phyloP scores from a whole-genome alignment of 2,113 vertebrate genomes.

The Seriola quinqueradiata region DNA sequence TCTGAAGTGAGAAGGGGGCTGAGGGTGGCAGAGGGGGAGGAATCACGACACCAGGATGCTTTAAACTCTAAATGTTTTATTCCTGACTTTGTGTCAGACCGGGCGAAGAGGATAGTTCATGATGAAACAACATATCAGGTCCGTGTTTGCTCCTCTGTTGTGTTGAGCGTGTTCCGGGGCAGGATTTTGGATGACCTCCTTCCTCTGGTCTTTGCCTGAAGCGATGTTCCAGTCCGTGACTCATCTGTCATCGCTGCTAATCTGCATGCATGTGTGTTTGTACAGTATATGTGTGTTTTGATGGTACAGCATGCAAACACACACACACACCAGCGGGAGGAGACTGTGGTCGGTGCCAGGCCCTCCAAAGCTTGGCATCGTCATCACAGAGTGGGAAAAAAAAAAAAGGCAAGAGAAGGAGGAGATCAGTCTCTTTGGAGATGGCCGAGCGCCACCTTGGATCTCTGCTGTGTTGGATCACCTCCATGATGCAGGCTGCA shows the following conservation, averaged over 20 bases:
- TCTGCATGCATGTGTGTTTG: constrained; percentile 51
- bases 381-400: constrained; percentile 18
- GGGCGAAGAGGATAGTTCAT: background rate
- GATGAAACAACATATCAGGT: background rate
- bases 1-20: background rate
- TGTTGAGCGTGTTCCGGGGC: constrained; percentile 10
- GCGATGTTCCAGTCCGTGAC: constrained; percentile 55
- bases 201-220: constrained; percentile 63
- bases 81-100: background rate
- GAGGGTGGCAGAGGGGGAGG: background rate
- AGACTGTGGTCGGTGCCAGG: constrained; percentile 49
- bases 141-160: constrained; percentile 13
- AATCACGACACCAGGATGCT: background rate
- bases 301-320: constrained; percentile 30
- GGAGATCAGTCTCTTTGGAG: constrained; percentile 54
- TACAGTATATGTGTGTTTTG: constrained; percentile 53
- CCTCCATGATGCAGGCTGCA: constrained; percentile 47
- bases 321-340: constrained; percentile 43
- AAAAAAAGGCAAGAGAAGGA: constrained; percentile 42
- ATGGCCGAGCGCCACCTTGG: constrained; percentile 65
- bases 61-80: background rate
- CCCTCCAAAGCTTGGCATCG: constrained; percentile 65
- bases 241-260: constrained; percentile 60
- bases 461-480: constrained; percentile 47
- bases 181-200: constrained; percentile 57